Evolutionary conservation across 2,888 invertebrate species (phyloP), one percentile per base, ranked within the genome.

Genomic region (Stenodera caucasica): DNA sequence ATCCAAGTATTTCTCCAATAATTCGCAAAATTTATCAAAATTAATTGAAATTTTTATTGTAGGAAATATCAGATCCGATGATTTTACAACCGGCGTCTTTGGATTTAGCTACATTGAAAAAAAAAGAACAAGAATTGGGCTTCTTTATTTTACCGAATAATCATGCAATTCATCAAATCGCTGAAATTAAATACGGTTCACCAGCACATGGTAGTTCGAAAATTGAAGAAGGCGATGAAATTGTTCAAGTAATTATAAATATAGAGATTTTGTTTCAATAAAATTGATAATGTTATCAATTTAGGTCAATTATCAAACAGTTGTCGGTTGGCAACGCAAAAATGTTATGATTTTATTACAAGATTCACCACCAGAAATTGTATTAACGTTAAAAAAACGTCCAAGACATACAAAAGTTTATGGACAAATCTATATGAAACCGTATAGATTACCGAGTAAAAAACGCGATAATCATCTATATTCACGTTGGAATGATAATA

Each of bases 161-260:
- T 81, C 91, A 90, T 79, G 88, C 90, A 0, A 85, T 88, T 66
- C 87, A 84, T 77, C 91, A 94, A 77, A 91, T 98, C 60, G 92
- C 92, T 15, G 92, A 92, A 76, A 91, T 97, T 56, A 93, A 94
- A 78, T 90, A 91, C 80, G 91, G 94, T 74, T 94, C 95, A 53
- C 94, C 96, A 2, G 96, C 97, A 40, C 95, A 96, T 81, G 88
- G 91, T 33, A 92, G 93, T 70, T 92, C 92, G 2, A 94, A 93
- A 82, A 90, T 98, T 74, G 96, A 96, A 81, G 91, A 92, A 71
- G 98, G 97, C 0, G 98, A 98, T 81, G 98, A 98, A 84, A 93
- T 98, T 70, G 91, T 98, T 45, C 94, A 96, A 84, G 93, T 93
- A 69, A 85, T 85, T 76, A 21, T 40, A 32, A 21, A 49, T 32